phyloP scores from a whole-genome alignment of 2,888 invertebrate genomes.

The Cylindroiulus punctatus region DNA sequence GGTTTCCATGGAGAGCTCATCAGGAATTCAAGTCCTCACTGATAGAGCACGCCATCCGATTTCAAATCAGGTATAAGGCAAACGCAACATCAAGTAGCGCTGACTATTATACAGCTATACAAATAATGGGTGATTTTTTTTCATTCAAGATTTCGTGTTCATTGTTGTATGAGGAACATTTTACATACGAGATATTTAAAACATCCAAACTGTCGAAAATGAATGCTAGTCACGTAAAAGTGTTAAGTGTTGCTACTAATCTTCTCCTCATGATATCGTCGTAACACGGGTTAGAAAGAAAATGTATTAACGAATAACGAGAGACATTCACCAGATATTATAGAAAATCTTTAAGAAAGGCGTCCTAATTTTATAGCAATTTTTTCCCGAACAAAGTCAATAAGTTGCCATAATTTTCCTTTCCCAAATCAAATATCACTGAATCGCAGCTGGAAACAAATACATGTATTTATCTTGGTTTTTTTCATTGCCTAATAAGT shows the following conservation, averaged over 20 bases:
- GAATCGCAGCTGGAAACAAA: background rate
- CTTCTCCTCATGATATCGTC: slow-evolving; percentile 43
- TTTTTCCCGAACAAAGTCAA: background rate
- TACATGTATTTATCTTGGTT: background rate
- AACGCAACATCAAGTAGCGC: slow-evolving; percentile 43
- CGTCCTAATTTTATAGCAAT: slow-evolving; percentile 46
- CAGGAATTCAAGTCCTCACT: slow-evolving; percentile 50
- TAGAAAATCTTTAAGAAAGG: slow-evolving; percentile 27
- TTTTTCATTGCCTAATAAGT: background rate
- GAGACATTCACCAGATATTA: background rate
- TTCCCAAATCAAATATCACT: slow-evolving; percentile 9
- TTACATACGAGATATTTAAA: slow-evolving; percentile 45
- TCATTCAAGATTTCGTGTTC: slow-evolving; percentile 48
- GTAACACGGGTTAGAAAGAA: slow-evolving; percentile 4
- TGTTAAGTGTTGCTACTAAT: slow-evolving; percentile 49
- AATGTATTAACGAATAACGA: background rate
- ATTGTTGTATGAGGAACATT: slow-evolving; percentile 11
- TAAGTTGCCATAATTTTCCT: background rate
- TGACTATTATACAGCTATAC: slow-evolving; percentile 49
- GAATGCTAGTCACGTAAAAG: slow-evolving; percentile 50
- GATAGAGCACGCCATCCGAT: slow-evolving; percentile 50
- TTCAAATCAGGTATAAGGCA: slow-evolving; percentile 51
- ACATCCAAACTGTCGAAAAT: slow-evolving; percentile 49
- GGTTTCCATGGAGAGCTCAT: slow-evolving; percentile 40
- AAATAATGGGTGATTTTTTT: slow-evolving; percentile 19